Evolutionary conservation across 2,888 invertebrate genomes (phyloP).

Genomic region (Melipona bicolor): DNA sequence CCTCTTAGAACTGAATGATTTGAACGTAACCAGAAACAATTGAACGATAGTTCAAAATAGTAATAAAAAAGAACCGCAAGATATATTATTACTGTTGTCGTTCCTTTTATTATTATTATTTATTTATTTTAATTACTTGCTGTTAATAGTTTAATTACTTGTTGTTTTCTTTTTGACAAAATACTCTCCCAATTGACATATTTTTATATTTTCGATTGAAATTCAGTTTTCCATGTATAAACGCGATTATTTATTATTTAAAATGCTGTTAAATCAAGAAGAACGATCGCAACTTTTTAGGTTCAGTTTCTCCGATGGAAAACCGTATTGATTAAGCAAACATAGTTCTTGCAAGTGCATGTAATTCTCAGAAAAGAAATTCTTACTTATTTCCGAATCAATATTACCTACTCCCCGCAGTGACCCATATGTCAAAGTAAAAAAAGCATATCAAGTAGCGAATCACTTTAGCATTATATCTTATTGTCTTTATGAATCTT

Average conservation of each 20-base stretch:
- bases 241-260: neutral
- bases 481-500: neutral
- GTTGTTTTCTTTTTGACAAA: no score
- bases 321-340: conserved; percentile 12
- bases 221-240: neutral
- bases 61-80: no score
- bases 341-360: neutral
- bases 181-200: neutral
- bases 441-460: neutral
- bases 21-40: neutral
- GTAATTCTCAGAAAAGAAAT: conserved; percentile 7
- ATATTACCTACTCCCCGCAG: conserved; percentile 2
- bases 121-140: no score
- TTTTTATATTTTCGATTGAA: neutral
- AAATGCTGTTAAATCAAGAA: neutral
- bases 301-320: no score
- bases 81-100: neutral
- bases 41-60: neutral
- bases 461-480: neutral
- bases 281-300: neutral
- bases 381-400: conserved; percentile 17
- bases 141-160: no score
- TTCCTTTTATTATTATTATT: neutral
- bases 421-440: conserved; percentile 20
- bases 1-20: conserved; percentile 4